Percentiles rank a stretch among this genome's conserved stretches.
Evolutionary conservation across 23 tunicate species (phyloP).

Genomic region (Halocynthia aurantium): DNA sequence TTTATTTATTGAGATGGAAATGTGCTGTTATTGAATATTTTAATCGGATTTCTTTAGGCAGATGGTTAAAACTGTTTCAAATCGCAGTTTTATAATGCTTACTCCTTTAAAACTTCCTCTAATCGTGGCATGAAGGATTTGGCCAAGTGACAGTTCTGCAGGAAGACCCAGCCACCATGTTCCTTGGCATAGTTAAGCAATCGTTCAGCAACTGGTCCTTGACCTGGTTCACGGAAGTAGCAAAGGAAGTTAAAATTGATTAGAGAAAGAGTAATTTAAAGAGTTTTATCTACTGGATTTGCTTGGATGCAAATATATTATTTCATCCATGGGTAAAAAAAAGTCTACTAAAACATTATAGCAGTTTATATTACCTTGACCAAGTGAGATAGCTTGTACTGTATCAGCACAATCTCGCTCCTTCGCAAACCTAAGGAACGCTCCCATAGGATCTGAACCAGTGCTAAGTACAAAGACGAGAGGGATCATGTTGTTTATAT

Average conservation of each 20-base stretch:
- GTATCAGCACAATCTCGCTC: constrained; percentile 57
- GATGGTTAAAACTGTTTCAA: no score
- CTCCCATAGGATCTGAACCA: constrained; percentile 98
- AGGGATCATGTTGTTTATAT: constrained; percentile 70
- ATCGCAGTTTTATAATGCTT: constrained; percentile 6
- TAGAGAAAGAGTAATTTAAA: neutral
- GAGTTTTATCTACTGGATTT: no score
- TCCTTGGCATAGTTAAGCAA: constrained; percentile 55
- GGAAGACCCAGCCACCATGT: constrained; percentile 92
- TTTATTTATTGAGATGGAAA: no score
- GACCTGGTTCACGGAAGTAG: constrained; percentile 37
- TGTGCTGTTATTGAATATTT: no score
- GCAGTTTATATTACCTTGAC: constrained; percentile 66
- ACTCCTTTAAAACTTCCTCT: constrained; percentile 90
- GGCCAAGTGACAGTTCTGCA: constrained; percentile 98
- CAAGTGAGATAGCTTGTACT: constrained; percentile 85
- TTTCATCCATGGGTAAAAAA: no score
- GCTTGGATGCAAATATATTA: no score
- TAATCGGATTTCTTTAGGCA: no score
- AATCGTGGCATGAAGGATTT: constrained; percentile 91
- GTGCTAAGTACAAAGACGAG: constrained; percentile 92
- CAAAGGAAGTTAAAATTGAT: neutral
- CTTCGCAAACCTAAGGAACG: constrained; percentile 76
- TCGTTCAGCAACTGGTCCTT: constrained; percentile 88
- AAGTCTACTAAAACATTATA: neutral